phyloP scores from a whole-genome alignment of 2,113 vertebrate genomes.

The Paradoxurus hermaphroditus region DNA sequence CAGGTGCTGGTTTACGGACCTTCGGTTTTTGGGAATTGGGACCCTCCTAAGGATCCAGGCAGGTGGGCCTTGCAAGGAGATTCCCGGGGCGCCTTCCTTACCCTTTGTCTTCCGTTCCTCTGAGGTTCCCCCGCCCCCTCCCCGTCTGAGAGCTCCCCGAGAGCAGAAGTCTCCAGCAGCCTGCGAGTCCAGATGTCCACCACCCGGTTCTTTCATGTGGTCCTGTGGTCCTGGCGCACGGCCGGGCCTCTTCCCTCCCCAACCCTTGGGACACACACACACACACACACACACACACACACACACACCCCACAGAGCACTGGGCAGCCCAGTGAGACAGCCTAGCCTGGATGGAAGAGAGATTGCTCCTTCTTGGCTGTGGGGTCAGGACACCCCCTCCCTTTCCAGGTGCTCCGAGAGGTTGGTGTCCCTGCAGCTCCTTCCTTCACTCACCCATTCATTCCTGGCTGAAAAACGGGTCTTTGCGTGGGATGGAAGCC shows the following conservation, averaged over 20 bases:
- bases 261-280: fast-evolving
- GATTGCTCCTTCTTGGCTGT: fast-evolving
- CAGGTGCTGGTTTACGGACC: neutral
- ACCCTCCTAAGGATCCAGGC: neutral
- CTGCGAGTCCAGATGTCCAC: neutral
- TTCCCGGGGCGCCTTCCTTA: neutral
- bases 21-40: neutral
- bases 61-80: neutral
- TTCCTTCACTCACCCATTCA: neutral
- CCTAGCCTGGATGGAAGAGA: neutral
- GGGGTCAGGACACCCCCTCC: neutral
- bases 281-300: neutral
- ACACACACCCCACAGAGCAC: neutral
- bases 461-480: neutral
- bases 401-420: neutral
- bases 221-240: neutral
- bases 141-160: neutral
- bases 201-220: constrained; percentile 14
- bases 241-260: neutral
- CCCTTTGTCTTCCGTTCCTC: neutral
- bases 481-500: neutral
- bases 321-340: neutral
- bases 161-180: neutral
- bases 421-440: neutral
- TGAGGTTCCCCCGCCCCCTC: neutral